These are phyloP conservation scores for Raphicerus campestris DNA, from an alignment of 2,113 vertebrate species.

Conservation along the genomic window DNA sequence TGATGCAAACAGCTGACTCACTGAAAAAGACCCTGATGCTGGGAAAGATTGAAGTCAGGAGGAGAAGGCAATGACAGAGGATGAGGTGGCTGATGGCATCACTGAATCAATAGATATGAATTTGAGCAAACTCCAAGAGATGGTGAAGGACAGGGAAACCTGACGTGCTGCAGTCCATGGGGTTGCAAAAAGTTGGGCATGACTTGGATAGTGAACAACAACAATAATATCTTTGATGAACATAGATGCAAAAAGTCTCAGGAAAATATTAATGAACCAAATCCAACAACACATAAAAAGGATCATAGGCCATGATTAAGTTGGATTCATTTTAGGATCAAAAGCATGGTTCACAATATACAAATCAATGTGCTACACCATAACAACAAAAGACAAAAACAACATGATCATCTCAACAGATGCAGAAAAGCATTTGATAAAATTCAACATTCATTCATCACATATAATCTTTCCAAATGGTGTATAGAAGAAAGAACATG, in stretches of 20 bases:
- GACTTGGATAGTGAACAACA: neutral
- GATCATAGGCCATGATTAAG: neutral
- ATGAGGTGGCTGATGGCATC: neutral
- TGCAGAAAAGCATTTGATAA: neutral
- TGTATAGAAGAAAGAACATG: neutral
- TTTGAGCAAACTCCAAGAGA: neutral
- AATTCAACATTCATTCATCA: neutral
- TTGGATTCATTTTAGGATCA: neutral
- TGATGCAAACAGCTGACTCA: neutral
- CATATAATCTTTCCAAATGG: neutral
- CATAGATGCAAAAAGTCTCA: neutral
- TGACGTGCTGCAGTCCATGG: neutral
- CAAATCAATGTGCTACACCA: neutral
- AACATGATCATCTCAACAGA: neutral
- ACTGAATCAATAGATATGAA: neutral
- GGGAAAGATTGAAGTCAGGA: neutral
- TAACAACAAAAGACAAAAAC: neutral
- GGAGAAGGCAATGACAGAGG: neutral
- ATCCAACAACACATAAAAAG: neutral
- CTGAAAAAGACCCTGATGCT: neutral
- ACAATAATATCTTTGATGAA: neutral
- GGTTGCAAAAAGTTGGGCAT: neutral
- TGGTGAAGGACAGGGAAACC: neutral
- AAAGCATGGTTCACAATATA: neutral
- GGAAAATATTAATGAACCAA: neutral